Evolutionary conservation across 2,113 vertebrate genomes (phyloP).

Genomic region (Tetrax tetrax): DNA sequence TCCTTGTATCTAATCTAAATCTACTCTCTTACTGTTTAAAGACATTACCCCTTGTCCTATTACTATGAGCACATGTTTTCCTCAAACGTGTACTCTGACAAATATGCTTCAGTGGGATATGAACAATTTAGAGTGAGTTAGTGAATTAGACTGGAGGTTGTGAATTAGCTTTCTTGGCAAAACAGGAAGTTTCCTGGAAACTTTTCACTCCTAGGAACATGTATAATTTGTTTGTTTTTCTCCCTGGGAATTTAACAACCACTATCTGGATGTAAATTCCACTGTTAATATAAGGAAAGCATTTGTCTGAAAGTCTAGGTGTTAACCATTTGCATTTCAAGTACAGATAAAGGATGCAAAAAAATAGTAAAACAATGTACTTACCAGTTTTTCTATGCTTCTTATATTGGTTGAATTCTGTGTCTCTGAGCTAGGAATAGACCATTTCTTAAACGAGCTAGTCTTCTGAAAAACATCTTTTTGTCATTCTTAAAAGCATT

Average conservation of each 20-base stretch:
- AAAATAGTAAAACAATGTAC: neutral
- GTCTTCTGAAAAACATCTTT: neutral
- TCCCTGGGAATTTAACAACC: constrained; percentile 10
- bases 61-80: neutral
- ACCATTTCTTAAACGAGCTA: neutral
- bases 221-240: neutral
- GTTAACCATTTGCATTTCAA: neutral
- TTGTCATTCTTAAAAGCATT: neutral
- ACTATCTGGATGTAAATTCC: neutral
- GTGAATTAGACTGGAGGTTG: neutral
- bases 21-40: no score
- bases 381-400: neutral
- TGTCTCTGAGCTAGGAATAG: neutral
- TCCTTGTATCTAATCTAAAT: no score
- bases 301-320: constrained; percentile 41
- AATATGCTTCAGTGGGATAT: neutral
- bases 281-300: neutral
- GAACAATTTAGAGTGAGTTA: neutral
- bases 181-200: neutral
- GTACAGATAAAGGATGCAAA: neutral
- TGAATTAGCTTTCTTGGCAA: neutral
- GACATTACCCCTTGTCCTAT: no score
- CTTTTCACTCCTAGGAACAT: neutral
- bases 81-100: neutral
- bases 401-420: neutral